phyloP scores from a whole-genome alignment of 2,797 vertebrate genomes.

The Triplophysa yarkandensis region DNA sequence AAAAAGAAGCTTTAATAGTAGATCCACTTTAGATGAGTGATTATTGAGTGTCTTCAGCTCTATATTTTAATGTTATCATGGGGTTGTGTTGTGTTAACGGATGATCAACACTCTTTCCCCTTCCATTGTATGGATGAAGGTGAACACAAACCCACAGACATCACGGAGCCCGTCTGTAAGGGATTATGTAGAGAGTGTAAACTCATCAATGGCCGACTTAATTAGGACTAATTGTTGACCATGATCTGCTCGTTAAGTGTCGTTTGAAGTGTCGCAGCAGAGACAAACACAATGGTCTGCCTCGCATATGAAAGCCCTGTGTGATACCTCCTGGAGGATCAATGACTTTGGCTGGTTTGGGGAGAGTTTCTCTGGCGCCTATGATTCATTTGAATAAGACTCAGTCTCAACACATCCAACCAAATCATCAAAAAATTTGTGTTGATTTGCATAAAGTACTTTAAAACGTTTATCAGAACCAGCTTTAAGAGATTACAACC shows the following conservation, averaged over 20 bases:
- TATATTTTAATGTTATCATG: neutral
- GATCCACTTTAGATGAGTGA: too few relatives aligned
- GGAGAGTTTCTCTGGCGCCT: slow-evolving; percentile 4
- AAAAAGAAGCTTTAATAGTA: too few relatives aligned
- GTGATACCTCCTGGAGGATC: slow-evolving; percentile 29
- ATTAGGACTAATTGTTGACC: slow-evolving; percentile 16
- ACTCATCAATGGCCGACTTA: slow-evolving; percentile 44
- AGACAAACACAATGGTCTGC: slow-evolving; percentile 64
- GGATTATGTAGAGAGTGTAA: slow-evolving; percentile 66
- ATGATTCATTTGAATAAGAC: neutral
- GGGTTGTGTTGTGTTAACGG: neutral
- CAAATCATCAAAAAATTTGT: neutral
- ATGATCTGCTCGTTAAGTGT: slow-evolving; percentile 21
- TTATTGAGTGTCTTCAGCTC: neutral
- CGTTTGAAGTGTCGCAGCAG: slow-evolving; percentile 70
- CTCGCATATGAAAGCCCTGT: slow-evolving; percentile 65
- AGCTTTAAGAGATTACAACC: too few relatives aligned
- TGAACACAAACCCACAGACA: slow-evolving; percentile 67
- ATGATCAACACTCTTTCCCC: slow-evolving; percentile 18
- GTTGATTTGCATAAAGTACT: too few relatives aligned
- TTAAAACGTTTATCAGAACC: too few relatives aligned
- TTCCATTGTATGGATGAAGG: neutral
- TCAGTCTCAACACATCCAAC: neutral
- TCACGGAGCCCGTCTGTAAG: slow-evolving; percentile 70
- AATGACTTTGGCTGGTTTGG: neutral